Base-by-base conservation (phyloP, 2,797 vertebrate genomes). In the Capromys pilorides region DNA sequence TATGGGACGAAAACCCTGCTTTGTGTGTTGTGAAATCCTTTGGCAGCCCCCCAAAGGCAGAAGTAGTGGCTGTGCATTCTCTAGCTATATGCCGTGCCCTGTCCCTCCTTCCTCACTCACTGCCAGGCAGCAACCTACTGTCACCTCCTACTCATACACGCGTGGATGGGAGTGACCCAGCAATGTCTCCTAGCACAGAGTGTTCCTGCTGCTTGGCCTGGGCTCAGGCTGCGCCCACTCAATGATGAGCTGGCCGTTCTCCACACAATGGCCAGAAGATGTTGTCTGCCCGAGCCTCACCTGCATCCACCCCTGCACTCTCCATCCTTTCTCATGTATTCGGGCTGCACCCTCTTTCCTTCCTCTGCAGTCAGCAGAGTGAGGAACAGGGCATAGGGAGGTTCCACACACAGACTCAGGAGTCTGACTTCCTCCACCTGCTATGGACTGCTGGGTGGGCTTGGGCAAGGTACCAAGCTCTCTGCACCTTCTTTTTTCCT, bases 401-500 rank as follows among this genome's bases (percentile, higher is more conserved):
- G 33, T 7, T 11, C 45, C 0, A 1, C 6, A 33, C 21, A 7
- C 0, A 6, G 33, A 11, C 7, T 77, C 12, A 14, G 41, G 66
- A n/a, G 10, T 90, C 67, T 0, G 0, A 3, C 4, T 86, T 10
- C 26, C 33, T 78, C 22, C 33, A 3, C 49, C 51, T 28, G 16
- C 77, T 2, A 0, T 2, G 69, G 39, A 88, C 14, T 59, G n/a
- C 80, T 75, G 79, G 45, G 39, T 71, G 93, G 78, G 28, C 69
- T 31, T 45, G 86, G 62, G 31, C 61, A 61, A 36, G 59, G 84
- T 61, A 33, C 31, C 12, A 64, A 19, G 22, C 11, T 89, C 78
- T 85, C 81, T 69, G 51, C 67, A 87, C n/a, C 26, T 75, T 97
- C 83, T 85, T 12, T n/a, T 92, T 18, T 5, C n/a, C 67, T 61